Percentiles rank a stretch among this genome's conserved stretches.
These are phyloP conservation scores for Camelus dromedarius DNA, from an alignment of 2,113 vertebrate genomes.

Conservation along the genomic window DNA sequence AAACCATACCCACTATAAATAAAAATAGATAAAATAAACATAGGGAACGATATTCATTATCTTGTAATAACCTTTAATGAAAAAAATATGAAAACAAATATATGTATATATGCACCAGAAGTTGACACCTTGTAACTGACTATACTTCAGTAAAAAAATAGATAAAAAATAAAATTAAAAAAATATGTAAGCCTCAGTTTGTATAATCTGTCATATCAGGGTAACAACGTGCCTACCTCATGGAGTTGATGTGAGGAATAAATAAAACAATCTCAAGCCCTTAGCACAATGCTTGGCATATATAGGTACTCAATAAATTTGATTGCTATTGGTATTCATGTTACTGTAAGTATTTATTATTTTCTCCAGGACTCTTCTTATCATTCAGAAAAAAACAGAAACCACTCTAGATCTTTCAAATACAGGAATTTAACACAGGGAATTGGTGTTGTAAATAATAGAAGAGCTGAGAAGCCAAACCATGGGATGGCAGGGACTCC, in stretches of 20 bases:
- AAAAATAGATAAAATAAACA: too few species aligned
- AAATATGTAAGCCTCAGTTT: neutral
- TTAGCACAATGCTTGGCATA: neutral
- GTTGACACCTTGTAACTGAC: too few species aligned
- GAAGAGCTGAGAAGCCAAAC: neutral
- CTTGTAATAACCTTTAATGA: too few species aligned
- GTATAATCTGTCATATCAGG: neutral
- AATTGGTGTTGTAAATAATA: neutral
- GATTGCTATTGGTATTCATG: neutral
- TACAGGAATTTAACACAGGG: neutral
- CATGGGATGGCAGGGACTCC: neutral
- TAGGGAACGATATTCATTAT: too few species aligned
- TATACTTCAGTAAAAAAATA: too few species aligned
- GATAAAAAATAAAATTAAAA: too few species aligned
- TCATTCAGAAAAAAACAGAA: neutral
- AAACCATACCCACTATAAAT: too few species aligned
- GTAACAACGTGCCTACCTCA: neutral
- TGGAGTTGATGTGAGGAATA: neutral
- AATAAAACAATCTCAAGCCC: neutral
- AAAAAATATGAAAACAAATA: too few species aligned
- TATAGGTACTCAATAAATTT: neutral
- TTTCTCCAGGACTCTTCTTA: neutral
- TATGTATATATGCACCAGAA: too few species aligned
- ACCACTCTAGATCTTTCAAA: constrained; percentile 1
- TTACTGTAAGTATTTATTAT: neutral